Evolutionary conservation across 2,797 vertebrate genomes (phyloP).

Genomic region (Poliocrania exsul): DNA sequence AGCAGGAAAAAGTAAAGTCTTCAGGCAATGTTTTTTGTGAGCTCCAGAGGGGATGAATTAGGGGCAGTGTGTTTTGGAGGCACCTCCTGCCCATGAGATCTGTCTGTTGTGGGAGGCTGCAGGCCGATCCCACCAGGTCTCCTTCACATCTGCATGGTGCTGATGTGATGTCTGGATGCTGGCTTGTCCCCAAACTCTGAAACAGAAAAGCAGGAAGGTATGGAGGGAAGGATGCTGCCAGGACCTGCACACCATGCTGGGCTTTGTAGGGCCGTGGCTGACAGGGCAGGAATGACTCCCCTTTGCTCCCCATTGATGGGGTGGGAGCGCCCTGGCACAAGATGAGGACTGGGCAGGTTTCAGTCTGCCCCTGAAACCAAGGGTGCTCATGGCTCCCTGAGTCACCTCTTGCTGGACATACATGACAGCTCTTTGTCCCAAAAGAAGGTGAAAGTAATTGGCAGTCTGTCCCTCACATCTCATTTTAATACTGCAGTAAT

Average conservation of each 20-base stretch:
- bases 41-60: background rate
- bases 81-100: background rate
- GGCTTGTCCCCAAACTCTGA: background rate
- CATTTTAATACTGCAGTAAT: conserved; percentile 30
- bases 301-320: accelerated
- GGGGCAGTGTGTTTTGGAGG: background rate
- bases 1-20: background rate
- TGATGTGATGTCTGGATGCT: background rate
- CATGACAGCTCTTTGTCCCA: background rate
- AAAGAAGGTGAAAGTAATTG: conserved; percentile 6
- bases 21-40: background rate
- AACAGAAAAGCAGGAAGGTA: background rate
- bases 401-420: background rate
- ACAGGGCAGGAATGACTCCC: background rate
- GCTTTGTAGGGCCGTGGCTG: background rate
- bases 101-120: background rate
- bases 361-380: background rate
- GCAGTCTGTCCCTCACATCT: background rate
- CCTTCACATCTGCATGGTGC: accelerated
- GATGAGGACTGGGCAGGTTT: accelerated
- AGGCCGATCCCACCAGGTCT: background rate
- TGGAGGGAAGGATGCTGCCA: background rate
- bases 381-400: accelerated
- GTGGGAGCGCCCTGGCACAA: background rate
- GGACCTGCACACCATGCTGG: background rate